These are phyloP conservation scores for Perdita meconis DNA, from an alignment of 2,888 invertebrate genomes.

Conservation along the genomic window DNA sequence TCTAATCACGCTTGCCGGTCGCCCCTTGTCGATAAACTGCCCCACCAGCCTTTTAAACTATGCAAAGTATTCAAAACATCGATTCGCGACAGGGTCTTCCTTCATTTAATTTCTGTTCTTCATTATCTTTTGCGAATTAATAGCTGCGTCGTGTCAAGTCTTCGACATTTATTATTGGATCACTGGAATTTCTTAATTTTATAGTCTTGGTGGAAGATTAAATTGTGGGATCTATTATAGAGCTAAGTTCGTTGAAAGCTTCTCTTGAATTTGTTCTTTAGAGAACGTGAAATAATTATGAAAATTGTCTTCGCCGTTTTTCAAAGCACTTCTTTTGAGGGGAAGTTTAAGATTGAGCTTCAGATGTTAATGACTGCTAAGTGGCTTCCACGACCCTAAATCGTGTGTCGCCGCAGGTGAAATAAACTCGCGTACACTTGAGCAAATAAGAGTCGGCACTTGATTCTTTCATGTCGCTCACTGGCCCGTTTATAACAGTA, in stretches of 20 bases:
- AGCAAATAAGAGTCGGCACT: conserved; percentile 46
- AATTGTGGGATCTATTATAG: no score
- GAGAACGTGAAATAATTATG: no score
- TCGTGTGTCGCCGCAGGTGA: neutral
- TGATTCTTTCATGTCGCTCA: conserved; percentile 58
- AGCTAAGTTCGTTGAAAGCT: neutral
- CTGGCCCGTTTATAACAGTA: conserved; percentile 54
- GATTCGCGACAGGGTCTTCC: neutral
- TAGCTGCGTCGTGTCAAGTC: neutral
- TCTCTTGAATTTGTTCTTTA: neutral
- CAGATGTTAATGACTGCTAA: neutral
- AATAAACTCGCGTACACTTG: conserved; percentile 14
- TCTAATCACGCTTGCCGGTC: conserved; percentile 63
- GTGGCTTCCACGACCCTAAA: neutral
- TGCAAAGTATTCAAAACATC: conserved; percentile 35
- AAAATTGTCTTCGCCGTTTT: no score
- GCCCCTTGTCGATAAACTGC: conserved; percentile 43
- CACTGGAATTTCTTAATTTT: neutral
- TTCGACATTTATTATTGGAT: neutral
- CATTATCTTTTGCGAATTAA: neutral
- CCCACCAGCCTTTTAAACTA: conserved; percentile 35
- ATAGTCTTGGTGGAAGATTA: neutral
- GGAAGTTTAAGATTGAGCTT: neutral
- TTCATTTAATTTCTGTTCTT: neutral
- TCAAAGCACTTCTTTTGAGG: no score